Evolutionary conservation across 2,888 invertebrate species (phyloP).

Genomic region (Lapara coniferarum): DNA sequence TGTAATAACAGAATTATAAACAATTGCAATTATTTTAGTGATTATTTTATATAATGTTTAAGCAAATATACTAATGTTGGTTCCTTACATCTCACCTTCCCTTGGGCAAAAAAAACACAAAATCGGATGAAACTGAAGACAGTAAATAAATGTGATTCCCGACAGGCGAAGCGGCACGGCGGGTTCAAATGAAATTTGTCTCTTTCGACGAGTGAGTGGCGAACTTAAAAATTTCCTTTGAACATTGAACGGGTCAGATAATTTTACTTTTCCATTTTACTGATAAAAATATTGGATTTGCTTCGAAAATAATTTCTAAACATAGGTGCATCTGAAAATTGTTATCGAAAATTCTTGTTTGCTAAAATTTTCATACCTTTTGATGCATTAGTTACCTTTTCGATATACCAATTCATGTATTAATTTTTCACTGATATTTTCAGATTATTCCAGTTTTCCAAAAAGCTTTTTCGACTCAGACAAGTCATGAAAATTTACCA

Average conservation of each 20-base stretch:
- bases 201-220: slow-evolving; percentile 26
- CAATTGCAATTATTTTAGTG: no score
- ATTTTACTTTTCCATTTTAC: slow-evolving; percentile 11
- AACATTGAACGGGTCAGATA: slow-evolving; percentile 20
- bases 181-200: slow-evolving; percentile 36
- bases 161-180: slow-evolving; percentile 30
- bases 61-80: not conserved
- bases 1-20: no score
- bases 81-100: no score
- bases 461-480: no score
- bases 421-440: no score
- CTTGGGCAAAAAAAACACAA: slow-evolving; percentile 3
- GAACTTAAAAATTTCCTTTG: slow-evolving; percentile 28
- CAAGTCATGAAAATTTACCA: no score
- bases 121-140: slow-evolving; percentile 13
- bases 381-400: no score
- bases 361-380: not conserved
- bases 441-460: no score
- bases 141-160: slow-evolving; percentile 27
- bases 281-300: slow-evolving; percentile 1
- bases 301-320: not conserved
- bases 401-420: no score
- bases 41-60: no score
- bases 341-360: not conserved
- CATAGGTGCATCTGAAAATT: not conserved